These are phyloP conservation scores for Sardinella longiceps DNA, from an alignment of 2,797 vertebrate genomes.

Conservation along the genomic window DNA sequence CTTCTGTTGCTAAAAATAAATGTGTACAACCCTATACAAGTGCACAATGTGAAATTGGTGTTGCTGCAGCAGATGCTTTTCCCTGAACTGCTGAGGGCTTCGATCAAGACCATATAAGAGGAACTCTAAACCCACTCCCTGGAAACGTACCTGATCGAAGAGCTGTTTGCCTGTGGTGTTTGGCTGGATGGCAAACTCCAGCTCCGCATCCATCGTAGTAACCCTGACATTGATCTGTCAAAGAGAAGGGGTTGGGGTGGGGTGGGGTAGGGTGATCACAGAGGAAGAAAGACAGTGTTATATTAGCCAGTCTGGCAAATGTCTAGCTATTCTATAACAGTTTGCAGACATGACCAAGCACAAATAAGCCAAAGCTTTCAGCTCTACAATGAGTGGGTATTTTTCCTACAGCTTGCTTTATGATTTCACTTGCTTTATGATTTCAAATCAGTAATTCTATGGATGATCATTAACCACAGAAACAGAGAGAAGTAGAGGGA, in stretches of 20 bases:
- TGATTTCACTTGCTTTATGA: too few species aligned
- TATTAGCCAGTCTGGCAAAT: not conserved
- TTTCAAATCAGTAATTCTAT: too few species aligned
- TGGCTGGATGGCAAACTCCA: conserved; percentile 97
- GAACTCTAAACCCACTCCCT: not conserved
- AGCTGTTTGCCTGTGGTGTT: conserved; percentile 97
- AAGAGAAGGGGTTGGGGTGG: not conserved
- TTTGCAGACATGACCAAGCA: not conserved
- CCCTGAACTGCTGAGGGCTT: not conserved
- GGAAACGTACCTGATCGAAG: conserved; percentile 90
- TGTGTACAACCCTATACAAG: too few species aligned
- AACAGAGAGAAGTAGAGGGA: too few species aligned
- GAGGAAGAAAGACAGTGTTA: not conserved
- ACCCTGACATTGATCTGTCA: conserved; percentile 93
- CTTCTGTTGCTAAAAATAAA: too few species aligned
- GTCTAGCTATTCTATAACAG: not conserved
- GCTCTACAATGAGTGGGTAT: not conserved
- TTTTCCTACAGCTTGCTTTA: not conserved
- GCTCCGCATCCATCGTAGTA: conserved; percentile 96
- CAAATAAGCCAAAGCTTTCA: not conserved
- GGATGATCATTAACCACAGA: too few species aligned
- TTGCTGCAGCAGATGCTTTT: not conserved
- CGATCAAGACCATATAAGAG: not conserved
- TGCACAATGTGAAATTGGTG: not conserved
- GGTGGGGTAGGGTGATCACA: not conserved